Conservation (phyloP, 2,888 invertebrate species). For the Diploptera punctata region DNA sequence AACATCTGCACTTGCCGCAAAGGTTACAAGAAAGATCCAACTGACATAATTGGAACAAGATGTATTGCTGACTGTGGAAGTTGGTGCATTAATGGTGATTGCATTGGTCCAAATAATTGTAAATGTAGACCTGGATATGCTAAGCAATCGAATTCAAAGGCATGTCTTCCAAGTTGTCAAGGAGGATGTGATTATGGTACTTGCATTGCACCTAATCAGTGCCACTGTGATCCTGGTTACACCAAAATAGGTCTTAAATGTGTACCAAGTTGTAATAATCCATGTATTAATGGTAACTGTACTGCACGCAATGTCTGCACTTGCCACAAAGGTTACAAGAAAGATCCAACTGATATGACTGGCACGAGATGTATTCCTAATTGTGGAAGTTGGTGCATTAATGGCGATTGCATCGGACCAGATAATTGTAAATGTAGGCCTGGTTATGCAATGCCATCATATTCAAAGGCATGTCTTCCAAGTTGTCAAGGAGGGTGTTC, state of each 20-base stretch:
- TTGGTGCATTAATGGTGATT: slow-evolving; percentile 54
- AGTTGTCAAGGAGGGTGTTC: slow-evolving; percentile 50
- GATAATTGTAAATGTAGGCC: slow-evolving; percentile 16
- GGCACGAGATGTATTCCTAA: slow-evolving; percentile 1
- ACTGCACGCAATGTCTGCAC: slow-evolving; percentile 43
- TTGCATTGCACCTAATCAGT: slow-evolving; percentile 31
- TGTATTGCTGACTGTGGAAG: slow-evolving; percentile 29
- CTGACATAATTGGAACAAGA: slow-evolving; percentile 24
- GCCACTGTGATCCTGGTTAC: slow-evolving; percentile 13
- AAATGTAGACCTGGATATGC: not conserved
- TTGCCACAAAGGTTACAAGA: slow-evolving; percentile 42
- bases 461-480: slow-evolving; percentile 51
- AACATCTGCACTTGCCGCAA: slow-evolving; percentile 35
- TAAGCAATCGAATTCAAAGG: not conserved
- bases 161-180: not conserved
- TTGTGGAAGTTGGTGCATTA: not conserved
- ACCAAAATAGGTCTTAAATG: not conserved
- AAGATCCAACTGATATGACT: not conserved
- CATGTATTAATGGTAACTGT: slow-evolving; percentile 31
- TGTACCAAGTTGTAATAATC: not conserved
- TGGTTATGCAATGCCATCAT: slow-evolving; percentile 42
- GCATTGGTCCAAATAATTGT: not conserved
- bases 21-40: slow-evolving; percentile 25
- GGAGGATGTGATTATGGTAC: slow-evolving; percentile 18
- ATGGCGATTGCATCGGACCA: too few relatives aligned